Evolutionary conservation across 1,140 invertebrate genomes (phyloP).

Genomic region (Conopomorpha cramerella): DNA sequence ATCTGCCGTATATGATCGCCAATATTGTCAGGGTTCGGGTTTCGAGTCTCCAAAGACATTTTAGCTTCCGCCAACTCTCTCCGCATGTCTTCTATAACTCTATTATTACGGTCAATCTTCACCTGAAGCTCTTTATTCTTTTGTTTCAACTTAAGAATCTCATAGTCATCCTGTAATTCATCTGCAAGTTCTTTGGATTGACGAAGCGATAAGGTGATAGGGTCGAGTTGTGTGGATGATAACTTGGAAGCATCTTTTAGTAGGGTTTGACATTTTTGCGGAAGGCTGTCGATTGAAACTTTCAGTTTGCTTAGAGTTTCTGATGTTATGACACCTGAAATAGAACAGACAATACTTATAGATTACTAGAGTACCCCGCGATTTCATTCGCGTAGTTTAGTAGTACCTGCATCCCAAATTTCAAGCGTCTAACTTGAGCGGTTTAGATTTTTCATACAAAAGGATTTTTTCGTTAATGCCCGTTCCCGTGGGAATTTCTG

Average conservation of each 20-base stretch:
- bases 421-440: too few relatives aligned
- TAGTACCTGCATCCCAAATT: neutral
- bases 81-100: slow-evolving; percentile 28
- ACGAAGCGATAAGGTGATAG: neutral
- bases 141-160: slow-evolving; percentile 36
- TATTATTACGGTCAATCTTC: slow-evolving; percentile 28
- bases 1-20: slow-evolving; percentile 31
- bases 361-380: too few relatives aligned
- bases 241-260: neutral
- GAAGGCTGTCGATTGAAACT: neutral
- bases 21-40: slow-evolving; percentile 31
- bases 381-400: neutral
- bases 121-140: slow-evolving; percentile 17
- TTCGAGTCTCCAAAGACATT: slow-evolving; percentile 18
- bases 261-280: neutral
- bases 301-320: neutral
- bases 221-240: neutral
- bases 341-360: too few relatives aligned
- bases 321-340: neutral
- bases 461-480: too few relatives aligned
- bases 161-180: slow-evolving; percentile 33
- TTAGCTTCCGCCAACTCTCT: slow-evolving; percentile 30
- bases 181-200: slow-evolving; percentile 3
- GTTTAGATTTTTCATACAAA: too few relatives aligned
- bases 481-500: too few relatives aligned